These are phyloP conservation scores for Tetramorium alpestre DNA, from an alignment of 1,140 invertebrate genomes.

Conservation along the genomic window DNA sequence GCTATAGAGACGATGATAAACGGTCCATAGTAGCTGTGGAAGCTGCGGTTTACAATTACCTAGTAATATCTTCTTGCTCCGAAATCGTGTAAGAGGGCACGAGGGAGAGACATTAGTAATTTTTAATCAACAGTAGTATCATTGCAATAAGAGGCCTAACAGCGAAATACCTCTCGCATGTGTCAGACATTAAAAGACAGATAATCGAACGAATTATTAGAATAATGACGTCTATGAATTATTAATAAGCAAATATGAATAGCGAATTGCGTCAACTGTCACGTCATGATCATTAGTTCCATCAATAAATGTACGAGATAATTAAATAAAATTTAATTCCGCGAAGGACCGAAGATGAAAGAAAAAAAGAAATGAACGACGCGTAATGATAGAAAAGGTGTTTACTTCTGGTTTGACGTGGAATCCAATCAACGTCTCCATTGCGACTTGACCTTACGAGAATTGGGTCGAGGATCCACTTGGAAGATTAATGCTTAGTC, in stretches of 20 bases:
- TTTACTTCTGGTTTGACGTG: constrained; percentile 75
- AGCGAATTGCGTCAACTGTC: background rate
- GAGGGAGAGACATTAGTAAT: constrained; percentile 25
- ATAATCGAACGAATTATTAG: constrained; percentile 13
- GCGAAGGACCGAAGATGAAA: background rate
- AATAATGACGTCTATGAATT: constrained; percentile 24
- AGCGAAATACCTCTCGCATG: background rate
- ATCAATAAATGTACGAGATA: constrained; percentile 25
- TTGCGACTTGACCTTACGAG: constrained; percentile 80
- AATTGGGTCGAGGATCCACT: constrained; percentile 83
- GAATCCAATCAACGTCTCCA: constrained; percentile 83
- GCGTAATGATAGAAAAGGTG: constrained; percentile 67
- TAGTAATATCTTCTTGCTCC: constrained; percentile 65
- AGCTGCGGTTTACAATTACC: constrained; percentile 74
- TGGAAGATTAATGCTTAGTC: constrained; percentile 84
- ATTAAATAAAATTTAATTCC: constrained; percentile 59
- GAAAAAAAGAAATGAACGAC: constrained; percentile 14
- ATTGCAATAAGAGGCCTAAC: background rate
- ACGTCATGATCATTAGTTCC: constrained; percentile 19
- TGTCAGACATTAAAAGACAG: background rate
- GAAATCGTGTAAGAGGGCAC: constrained; percentile 14
- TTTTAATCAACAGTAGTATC: constrained; percentile 29
- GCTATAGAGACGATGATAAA: constrained; percentile 80
- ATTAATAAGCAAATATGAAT: constrained; percentile 27
- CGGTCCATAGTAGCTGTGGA: constrained; percentile 68